Base-by-base conservation (phyloP, 2,888 invertebrate genomes). In the Hartigia nigra region DNA sequence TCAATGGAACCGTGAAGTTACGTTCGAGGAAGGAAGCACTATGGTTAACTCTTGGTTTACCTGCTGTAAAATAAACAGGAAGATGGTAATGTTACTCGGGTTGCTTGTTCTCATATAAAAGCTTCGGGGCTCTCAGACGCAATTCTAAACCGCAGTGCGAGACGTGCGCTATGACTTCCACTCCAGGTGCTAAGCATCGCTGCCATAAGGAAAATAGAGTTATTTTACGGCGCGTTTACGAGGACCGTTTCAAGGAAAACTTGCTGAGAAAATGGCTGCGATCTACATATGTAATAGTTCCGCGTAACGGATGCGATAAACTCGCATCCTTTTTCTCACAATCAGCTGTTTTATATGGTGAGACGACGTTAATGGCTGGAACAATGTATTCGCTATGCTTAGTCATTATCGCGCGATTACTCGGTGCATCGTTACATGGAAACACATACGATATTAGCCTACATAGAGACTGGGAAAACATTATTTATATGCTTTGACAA, bases 201-300 rank as follows among this genome's bases (percentile, higher is more conserved):
- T 80, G 85, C 81, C 84, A 78, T 75, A 78, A 80, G 80, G 86
- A 84, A 85, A 86, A 85, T 83, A 82, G 85, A 85, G 86, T 85
- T 85, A 85, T 85, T 86, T 85, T 85, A 84, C 79, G 79, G 70
- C 76, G 81, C 83, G 83, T 83, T 85, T 85, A 86, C 77, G 78
- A 80, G 84, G 79, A 82, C 34, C 34, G 75, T 31, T 69, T n/a
- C 76, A 69, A 31, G 76, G 76, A 76, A 76, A 76, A 76, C 55
- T 76, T 31, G 12, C 69, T 31, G 31, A 23, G 76, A 77, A 79
- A 77, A 77, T 79, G 77, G 79, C 79, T 75, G 35, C 75, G 69
- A 76, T 79, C 77, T 35, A 74, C 76, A 69, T 76, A 76, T 23
- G 76, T 69, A 76, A 76, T 70, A 39, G 32, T 76, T 31, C 69